Base-by-base conservation (phyloP, 2,888 invertebrate genomes). In the Lucinisca nassula region DNA sequence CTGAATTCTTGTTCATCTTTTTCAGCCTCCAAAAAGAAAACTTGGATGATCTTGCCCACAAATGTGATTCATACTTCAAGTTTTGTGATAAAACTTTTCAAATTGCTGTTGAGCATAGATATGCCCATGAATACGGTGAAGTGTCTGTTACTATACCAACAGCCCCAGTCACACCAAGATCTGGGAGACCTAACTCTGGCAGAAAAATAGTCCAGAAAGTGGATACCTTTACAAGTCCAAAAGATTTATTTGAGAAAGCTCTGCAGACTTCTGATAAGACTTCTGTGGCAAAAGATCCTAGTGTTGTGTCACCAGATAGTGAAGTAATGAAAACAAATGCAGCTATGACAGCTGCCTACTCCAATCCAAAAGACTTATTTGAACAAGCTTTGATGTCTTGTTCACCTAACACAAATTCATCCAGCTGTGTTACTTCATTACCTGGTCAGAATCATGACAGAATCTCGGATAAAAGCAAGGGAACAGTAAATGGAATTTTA, bases 41-140 rank as follows among this genome's bases (percentile, higher is more conserved):
- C 2, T 67, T 35, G 1, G 24, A 24, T 45, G 45, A 61, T 17
- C 58, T 38, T 73, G 51, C 45, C 30, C 38, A 74, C n/a, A 35
- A 80, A 10, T 91, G 90, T 91, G 91, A 92, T 32, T 82, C 88
- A 17, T 91, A 93, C 74, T 93, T 91, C 79, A 91, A 90, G 35
- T 95, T 92, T 85, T 95, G 94, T 91, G 93, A 94, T 37, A 91
- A 90, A 74, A 92, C 92, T 2, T 93, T 93, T 82, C 92, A 91
- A 74, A 79, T 94, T 55, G 94, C 95, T 10, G 92, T 93, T 0
- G 95, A 95, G 76, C 92, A 94, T 79, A 89, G 95, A 30, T 94
- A 93, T 79, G 91, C 94, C 8, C 95, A 95, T 82, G 95, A 95
- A 83, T 95, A 95, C 79, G 95, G 95, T 40, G 94, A 95, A 35